Base-by-base conservation (phyloP, 2,113 vertebrate genomes). In the Aptenodytes forsteri region DNA sequence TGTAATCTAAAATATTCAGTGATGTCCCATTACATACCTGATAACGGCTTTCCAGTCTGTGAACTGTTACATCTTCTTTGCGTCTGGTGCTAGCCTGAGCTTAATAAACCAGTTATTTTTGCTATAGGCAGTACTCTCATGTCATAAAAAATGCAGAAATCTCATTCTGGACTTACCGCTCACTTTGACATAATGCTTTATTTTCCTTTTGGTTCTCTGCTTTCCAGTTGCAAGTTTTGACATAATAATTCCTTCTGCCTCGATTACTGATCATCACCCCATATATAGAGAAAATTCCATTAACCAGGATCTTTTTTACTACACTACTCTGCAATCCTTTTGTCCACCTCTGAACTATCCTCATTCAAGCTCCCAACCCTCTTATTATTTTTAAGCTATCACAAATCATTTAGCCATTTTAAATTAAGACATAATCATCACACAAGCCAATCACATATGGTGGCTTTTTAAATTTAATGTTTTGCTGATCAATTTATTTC, bases 61-160 rank as follows among this genome's bases (percentile, higher is more conserved):
- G 65, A 82, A 71, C 66, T 64, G 59, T 36, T 94, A 76, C 72
- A 72, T 89, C 42, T 36, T 84, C 55, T 87, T 89, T 44, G 55
- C 7, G 10, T 26, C 73, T 89, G 65, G 32, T 67, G 30, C 61
- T 78, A 81, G 64, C 23, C 67, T 59, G 59, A 81, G 79, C 72
- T 84, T 81, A 93, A 75, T 44, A 96, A 96, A 81, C 29, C 85
- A 55, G 76, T 59, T 84, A 52, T 56, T 95, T 95, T 89, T 92
- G 72, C 76, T 59, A 64, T 21, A 89, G 67, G 89, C 59, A 84
- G 64, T 89, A 78, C 36, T 54, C 46, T 81, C 64, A 36, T 16
- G n/a, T 59, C 14, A 62, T 75, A 88, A 83, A 89, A 95, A 90
- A 58, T 9, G 56, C 83, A 96, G 80, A 92, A 92, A 92, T 81